Evolutionary conservation across 2,113 vertebrate genomes (phyloP).

Genomic region (Brachionichthys hirsutus): DNA sequence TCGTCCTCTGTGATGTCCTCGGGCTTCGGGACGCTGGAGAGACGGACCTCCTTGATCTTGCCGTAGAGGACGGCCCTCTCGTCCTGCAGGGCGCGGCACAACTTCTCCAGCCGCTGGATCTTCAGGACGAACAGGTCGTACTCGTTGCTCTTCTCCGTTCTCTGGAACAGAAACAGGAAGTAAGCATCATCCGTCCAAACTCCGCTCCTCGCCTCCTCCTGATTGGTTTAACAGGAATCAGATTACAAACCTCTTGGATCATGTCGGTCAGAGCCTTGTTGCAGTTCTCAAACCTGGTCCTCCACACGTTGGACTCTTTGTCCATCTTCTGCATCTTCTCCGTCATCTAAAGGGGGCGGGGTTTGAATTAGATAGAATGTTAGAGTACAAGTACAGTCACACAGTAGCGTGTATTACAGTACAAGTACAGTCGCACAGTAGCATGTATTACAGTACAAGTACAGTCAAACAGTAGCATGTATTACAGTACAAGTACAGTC

Average conservation of each 20-base stretch:
- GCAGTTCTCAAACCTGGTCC: constrained; percentile 92
- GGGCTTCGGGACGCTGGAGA: not conserved
- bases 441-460: too few relatives aligned
- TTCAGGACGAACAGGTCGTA: constrained; percentile 89
- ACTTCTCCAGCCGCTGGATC: constrained; percentile 91
- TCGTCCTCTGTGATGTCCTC: constrained; percentile 20
- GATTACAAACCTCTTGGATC: constrained; percentile 87
- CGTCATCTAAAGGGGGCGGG: constrained; percentile 81
- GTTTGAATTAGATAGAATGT: too few relatives aligned
- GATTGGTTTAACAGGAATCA: too few relatives aligned
- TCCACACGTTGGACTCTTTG: constrained; percentile 92
- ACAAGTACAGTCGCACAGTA: too few relatives aligned
- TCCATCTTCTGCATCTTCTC: constrained; percentile 97
- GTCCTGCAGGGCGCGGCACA: constrained; percentile 91
- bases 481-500: too few relatives aligned
- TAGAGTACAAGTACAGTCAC: too few relatives aligned
- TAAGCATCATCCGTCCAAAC: too few relatives aligned
- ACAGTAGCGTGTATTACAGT: too few relatives aligned
- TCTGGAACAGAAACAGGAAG: constrained; percentile 47
- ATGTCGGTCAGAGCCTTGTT: constrained; percentile 93
- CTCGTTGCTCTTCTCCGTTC: constrained; percentile 80
- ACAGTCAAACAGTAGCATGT: too few relatives aligned
- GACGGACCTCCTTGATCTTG: constrained; percentile 88
- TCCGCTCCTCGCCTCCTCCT: too few relatives aligned
- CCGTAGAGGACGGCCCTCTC: constrained; percentile 88